Percentiles rank a stretch among this genome's conserved stretches.
These are phyloP conservation scores for Cyclophora punctaria DNA, from an alignment of 2,888 invertebrate genomes.

Conservation along the genomic window DNA sequence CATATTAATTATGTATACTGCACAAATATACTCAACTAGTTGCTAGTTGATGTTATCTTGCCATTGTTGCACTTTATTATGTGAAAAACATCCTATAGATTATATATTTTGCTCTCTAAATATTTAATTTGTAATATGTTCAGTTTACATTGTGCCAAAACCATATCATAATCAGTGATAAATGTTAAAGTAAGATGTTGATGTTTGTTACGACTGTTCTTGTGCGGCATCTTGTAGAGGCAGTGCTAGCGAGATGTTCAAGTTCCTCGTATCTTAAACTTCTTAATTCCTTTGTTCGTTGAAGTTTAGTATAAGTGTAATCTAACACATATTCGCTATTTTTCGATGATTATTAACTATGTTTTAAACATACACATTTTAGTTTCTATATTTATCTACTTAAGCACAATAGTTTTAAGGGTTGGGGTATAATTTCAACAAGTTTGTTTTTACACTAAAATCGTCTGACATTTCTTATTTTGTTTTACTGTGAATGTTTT, in stretches of 20 bases:
- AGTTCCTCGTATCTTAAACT: slow-evolving; percentile 58
- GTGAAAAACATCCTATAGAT: slow-evolving; percentile 14
- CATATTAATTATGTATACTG: slow-evolving; percentile 4
- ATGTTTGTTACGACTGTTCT: slow-evolving; percentile 27
- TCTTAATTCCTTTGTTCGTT: slow-evolving; percentile 40
- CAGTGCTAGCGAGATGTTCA: slow-evolving; percentile 43
- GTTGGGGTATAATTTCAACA: slow-evolving; percentile 54
- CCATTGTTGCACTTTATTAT: slow-evolving; percentile 34
- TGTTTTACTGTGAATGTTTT: slow-evolving; percentile 40
- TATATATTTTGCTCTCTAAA: slow-evolving; percentile 37
- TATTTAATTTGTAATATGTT: slow-evolving; percentile 25
- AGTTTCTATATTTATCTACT: slow-evolving; percentile 43
- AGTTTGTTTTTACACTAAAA: slow-evolving; percentile 34
- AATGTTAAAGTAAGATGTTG: slow-evolving; percentile 38
- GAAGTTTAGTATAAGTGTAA: slow-evolving; percentile 48
- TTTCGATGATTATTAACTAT: slow-evolving; percentile 67
- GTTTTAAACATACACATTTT: slow-evolving; percentile 50
- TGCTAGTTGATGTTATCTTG: slow-evolving; percentile 24
- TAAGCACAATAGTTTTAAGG: slow-evolving; percentile 68
- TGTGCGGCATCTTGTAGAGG: slow-evolving; percentile 28
- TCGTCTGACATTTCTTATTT: slow-evolving; percentile 14
- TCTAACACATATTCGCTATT: slow-evolving; percentile 65
- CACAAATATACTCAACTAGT: slow-evolving; percentile 5
- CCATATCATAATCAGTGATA: slow-evolving; percentile 68
- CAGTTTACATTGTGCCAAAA: slow-evolving; percentile 56